Conservation (phyloP, 1,140 invertebrate species). For the Mylabris phalerata region DNA sequence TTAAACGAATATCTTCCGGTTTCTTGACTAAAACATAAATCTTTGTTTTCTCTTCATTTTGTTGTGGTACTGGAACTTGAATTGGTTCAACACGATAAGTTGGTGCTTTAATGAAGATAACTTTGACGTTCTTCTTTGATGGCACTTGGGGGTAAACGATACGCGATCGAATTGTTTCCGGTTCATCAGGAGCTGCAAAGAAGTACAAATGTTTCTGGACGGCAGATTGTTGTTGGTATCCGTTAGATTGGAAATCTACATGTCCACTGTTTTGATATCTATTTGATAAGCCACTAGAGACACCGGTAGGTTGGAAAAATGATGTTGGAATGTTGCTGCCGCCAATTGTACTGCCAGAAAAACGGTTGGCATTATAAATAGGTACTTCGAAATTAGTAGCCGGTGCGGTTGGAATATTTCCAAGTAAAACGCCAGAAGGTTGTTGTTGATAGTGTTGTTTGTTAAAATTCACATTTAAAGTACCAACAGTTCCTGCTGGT, state of each 20-base stretch:
- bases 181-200: constrained; percentile 61
- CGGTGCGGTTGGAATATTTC: background rate
- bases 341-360: background rate
- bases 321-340: background rate
- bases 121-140: constrained; percentile 83
- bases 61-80: constrained; percentile 60
- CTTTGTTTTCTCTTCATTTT: constrained; percentile 77
- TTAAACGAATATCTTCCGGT: constrained; percentile 56
- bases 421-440: background rate
- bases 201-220: constrained; percentile 77
- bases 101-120: constrained; percentile 80
- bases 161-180: constrained; percentile 53
- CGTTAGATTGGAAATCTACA: background rate
- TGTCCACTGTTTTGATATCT: constrained; percentile 23
- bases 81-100: constrained; percentile 67
- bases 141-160: constrained; percentile 48
- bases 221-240: background rate
- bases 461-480: background rate
- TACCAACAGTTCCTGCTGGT: background rate
- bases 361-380: background rate
- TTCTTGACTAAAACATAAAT: constrained; percentile 83
- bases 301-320: background rate
- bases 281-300: background rate
- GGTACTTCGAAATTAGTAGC: background rate
- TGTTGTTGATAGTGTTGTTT: background rate